Conservation (phyloP, 2,797 vertebrate species). For the Ambastaia sidthimunki region DNA sequence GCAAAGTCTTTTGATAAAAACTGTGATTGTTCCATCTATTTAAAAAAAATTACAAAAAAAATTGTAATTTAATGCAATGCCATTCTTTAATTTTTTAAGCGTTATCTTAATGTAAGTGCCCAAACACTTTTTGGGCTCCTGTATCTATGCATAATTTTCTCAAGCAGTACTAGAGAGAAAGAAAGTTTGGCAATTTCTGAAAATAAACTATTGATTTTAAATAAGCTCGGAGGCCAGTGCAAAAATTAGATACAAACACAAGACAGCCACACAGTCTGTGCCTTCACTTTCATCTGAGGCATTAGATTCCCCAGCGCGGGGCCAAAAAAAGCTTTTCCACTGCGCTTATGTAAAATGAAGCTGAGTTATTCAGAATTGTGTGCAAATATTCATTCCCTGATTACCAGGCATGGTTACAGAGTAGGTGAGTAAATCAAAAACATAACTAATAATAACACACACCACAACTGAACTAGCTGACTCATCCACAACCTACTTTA, state of each 20-base stretch:
- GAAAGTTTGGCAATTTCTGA: constrained; percentile 34
- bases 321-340: constrained; percentile 3
- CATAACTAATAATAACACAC: constrained; percentile 23
- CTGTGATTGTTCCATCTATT: too few species aligned
- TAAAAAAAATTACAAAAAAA: too few species aligned
- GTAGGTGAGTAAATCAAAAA: constrained; percentile 22
- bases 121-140: not conserved
- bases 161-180: not conserved
- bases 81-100: too few species aligned
- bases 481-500: not conserved
- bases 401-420: constrained; percentile 22
- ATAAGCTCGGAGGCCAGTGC: not conserved
- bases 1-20: too few species aligned
- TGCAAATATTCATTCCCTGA: constrained; percentile 33
- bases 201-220: constrained; percentile 47
- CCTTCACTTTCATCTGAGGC: constrained; percentile 8
- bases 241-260: constrained; percentile 12
- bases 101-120: not conserved
- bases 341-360: constrained; percentile 24
- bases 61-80: too few species aligned
- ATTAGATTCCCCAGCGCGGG: not conserved
- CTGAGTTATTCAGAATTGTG: not conserved
- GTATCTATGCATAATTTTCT: not conserved
- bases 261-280: not conserved
- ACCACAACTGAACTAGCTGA: constrained; percentile 10